Base-by-base conservation (phyloP, 92 coral and sea anemone genomes). In the Actinernus sp. region DNA sequence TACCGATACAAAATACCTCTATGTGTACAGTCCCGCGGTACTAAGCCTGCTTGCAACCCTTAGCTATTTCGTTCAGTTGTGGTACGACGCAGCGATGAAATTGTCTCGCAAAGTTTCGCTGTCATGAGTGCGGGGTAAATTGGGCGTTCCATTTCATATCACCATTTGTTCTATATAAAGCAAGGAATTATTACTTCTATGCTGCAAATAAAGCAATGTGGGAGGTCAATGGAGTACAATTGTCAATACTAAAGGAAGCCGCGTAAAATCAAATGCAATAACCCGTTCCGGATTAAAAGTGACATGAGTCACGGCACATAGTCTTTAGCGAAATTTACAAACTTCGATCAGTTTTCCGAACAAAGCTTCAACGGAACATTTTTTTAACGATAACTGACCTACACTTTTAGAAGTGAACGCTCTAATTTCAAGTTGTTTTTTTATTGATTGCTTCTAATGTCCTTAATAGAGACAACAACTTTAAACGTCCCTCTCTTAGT, bases 141-240 rank as follows among this genome's bases (percentile, higher is more conserved):
- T 47, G 60, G 72, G 72, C 49, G 72, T 65, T 65, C 58, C 72
- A 59, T 65, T 65, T 31, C n/a, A 59, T 48, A 34, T 34, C 72
- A 59, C 72, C 33, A 48, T 46, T 65, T 39, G 43, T 70, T 70
- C 65, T 70, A 54, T 62, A 54, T 55, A 36, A 54, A 57, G 49
- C 54, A 28, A 71, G 54, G 37, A 71, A 74, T 67, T 67, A 74
- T 74, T 74, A 66, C 73, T 47, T 64, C 63, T 73, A 69, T 65
- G 51, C 71, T 70, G 43, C 78, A 86, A 74, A 78, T 81, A 81
- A 58, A 65, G 73, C 92, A 71, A 90, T 86, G 97, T 86, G 92
- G 97, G 97, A 81, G 97, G 92, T 90, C 82, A 71, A 32, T 63
- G 68, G 52, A 29, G 31, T 32, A 32, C 23, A 37, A 68, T 33